phyloP scores from a whole-genome alignment of 2,797 vertebrate genomes.

The Falco cherrug region DNA sequence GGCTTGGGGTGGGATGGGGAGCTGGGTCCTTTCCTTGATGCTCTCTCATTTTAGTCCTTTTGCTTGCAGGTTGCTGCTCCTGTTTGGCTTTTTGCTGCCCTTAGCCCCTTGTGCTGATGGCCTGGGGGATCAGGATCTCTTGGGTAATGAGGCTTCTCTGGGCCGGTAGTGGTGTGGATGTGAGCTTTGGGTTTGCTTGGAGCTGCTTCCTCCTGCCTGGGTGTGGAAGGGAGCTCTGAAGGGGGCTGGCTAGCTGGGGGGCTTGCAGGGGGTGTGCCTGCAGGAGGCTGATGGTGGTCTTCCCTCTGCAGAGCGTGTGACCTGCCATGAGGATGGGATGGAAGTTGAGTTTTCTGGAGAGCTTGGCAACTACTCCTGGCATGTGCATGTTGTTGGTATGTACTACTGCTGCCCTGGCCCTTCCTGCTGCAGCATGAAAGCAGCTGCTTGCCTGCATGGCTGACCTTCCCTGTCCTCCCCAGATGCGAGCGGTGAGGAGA shows the following conservation, averaged over 20 bases:
- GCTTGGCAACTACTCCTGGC: slow-evolving; percentile 49
- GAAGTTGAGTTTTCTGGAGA: slow-evolving; percentile 37
- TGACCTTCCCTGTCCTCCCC: not conserved
- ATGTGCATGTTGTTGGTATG: slow-evolving; percentile 62
- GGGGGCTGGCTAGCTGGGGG: not conserved
- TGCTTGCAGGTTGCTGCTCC: slow-evolving; percentile 38
- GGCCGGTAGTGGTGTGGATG: not conserved
- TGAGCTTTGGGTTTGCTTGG: not conserved
- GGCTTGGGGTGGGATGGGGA: accelerated
- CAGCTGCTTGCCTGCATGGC: not conserved
- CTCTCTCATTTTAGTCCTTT: not conserved
- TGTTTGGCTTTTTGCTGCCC: not conserved
- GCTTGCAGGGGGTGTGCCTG: not conserved
- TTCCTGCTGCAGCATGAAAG: not conserved
- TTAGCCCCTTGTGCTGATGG: not conserved
- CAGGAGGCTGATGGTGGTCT: not conserved
- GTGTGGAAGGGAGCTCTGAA: not conserved
- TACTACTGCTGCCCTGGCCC: not conserved
- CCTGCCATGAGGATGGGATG: slow-evolving; percentile 43
- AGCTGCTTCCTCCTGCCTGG: not conserved
- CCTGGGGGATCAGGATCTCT: not conserved
- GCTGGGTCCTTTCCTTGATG: accelerated
- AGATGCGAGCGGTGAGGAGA: slow-evolving; percentile 57
- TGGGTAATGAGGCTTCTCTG: not conserved
- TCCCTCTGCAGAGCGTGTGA: slow-evolving; percentile 40